A percentile compares a stretch with the other conserved stretches of the same genome.
These are phyloP conservation scores for Cariama cristata DNA, from an alignment of 2,113 vertebrate genomes.

Conservation along the genomic window DNA sequence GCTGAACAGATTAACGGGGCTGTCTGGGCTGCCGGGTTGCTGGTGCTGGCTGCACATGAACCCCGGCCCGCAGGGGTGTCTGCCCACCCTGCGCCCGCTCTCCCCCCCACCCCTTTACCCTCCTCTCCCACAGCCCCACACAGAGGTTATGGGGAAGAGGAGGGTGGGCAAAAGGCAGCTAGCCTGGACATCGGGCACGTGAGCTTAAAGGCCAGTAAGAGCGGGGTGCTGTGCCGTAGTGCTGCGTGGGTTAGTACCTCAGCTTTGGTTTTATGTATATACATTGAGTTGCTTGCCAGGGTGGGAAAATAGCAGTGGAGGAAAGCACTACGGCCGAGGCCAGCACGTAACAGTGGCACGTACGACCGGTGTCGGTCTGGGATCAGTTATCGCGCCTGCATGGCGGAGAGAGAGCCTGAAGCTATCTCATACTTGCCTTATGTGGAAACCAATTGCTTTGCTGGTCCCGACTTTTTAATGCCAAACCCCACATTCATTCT, in stretches of 20 bases:
- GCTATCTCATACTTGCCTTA: not conserved
- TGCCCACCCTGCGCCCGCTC: not conserved
- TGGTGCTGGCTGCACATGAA: not conserved
- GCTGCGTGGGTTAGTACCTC: not conserved
- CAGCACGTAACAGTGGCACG: not conserved
- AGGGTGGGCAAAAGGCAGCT: not conserved
- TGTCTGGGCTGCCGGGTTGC: not conserved
- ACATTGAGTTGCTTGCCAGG: not conserved
- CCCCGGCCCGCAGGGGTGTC: not conserved
- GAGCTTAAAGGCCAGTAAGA: not conserved
- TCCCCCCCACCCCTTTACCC: not conserved
- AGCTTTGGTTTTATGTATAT: fast-evolving
- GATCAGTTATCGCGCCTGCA: not conserved
- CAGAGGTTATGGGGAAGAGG: not conserved
- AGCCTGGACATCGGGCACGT: not conserved
- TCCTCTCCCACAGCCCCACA: not conserved
- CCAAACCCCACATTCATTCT: not conserved
- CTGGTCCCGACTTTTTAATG: not conserved
- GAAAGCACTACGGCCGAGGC: not conserved
- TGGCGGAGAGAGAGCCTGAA: not conserved
- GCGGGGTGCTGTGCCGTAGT: not conserved
- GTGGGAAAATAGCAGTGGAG: not conserved
- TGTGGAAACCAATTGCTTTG: not conserved
- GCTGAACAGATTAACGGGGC: not conserved
- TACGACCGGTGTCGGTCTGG: not conserved